Base-by-base conservation (phyloP, 2,888 invertebrate genomes). In the Leptopterna dolabrata region DNA sequence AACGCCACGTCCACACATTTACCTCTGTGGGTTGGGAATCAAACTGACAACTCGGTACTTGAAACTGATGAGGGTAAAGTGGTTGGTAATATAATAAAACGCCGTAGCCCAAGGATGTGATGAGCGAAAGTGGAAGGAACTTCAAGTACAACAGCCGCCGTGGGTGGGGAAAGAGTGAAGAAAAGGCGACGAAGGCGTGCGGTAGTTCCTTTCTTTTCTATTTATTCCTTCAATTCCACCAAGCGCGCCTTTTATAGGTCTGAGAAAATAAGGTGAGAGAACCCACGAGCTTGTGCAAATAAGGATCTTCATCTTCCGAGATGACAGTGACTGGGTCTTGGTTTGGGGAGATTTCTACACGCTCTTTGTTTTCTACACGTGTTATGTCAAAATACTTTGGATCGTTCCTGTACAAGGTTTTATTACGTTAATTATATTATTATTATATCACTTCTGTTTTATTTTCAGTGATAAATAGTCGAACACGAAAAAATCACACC, bases 141-240 rank as follows among this genome's bases (percentile, higher is more conserved):
- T 19, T 9, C 9, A 24, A 27, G 63, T 27, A 63, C 19, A 63
- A 27, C 63, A 63, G 63, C 6, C 63, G 63, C 24, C 24, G 63
- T 24, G 63, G 24, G 3, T 63, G 24, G 9, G 63, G 24, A 19
- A 24, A 63, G 63, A 24, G 4, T 47, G 47, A 47, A 47, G 47
- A 47, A 47, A 63, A 19, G 19, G 27, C 63, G 63, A 24, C 24
- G 63, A 63, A 63, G 63, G 24, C 63, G 63, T 11, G 63, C 16
- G 51, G 51, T 45, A 45, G 55, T 55, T 24, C 24, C 13, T 63
- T 63, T 63, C 63, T 63, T 63, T 63, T 13, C 63, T 24, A 63
- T 63, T 63, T 63, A 63, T 63, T 63, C 63, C 63, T 63, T 63
- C 63, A 63, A 63, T 63, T 63, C 24, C 63, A 63, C 63, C 24